These are phyloP conservation scores for Brachyhypopomus gauderio DNA, from an alignment of 2,113 vertebrate genomes.

Conservation along the genomic window DNA sequence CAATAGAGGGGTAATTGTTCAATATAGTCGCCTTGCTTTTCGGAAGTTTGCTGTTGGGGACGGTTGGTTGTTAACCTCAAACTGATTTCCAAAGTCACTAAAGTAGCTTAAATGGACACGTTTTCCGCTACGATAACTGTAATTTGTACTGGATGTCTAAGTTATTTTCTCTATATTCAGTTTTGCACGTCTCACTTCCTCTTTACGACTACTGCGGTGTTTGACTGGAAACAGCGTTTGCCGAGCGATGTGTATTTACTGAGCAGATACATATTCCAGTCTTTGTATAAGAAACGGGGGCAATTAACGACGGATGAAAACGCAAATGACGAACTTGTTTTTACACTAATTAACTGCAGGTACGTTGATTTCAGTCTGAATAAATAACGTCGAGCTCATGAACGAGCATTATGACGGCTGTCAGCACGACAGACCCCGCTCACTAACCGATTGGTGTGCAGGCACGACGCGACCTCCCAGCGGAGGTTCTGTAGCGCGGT, in stretches of 20 bases:
- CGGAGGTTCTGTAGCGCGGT: conserved; percentile 66
- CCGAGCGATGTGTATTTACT: conserved; percentile 58
- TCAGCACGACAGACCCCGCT: no score
- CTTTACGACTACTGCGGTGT: conserved; percentile 14
- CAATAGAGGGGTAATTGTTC: conserved; percentile 4
- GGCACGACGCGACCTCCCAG: conserved; percentile 54
- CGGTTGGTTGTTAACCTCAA: no score
- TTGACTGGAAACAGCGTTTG: conserved; percentile 47
- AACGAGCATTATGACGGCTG: no score
- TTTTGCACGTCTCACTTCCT: not conserved
- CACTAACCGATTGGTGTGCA: not conserved
- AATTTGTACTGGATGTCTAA: not conserved
- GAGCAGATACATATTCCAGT: conserved; percentile 43
- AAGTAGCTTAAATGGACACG: no score
- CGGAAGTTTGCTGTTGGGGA: not conserved
- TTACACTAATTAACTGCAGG: conserved; percentile 64
- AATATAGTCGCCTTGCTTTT: not conserved
- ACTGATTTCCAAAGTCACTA: no score
- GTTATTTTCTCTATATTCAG: not conserved
- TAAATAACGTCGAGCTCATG: no score
- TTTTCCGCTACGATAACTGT: no score
- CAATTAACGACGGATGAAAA: not conserved
- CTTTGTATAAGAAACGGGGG: conserved; percentile 49
- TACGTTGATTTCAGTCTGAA: conserved; percentile 28
- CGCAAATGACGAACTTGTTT: conserved; percentile 23